Evolutionary conservation across 2,888 invertebrate species (phyloP).

Genomic region (Vandiemenella viatica): DNA sequence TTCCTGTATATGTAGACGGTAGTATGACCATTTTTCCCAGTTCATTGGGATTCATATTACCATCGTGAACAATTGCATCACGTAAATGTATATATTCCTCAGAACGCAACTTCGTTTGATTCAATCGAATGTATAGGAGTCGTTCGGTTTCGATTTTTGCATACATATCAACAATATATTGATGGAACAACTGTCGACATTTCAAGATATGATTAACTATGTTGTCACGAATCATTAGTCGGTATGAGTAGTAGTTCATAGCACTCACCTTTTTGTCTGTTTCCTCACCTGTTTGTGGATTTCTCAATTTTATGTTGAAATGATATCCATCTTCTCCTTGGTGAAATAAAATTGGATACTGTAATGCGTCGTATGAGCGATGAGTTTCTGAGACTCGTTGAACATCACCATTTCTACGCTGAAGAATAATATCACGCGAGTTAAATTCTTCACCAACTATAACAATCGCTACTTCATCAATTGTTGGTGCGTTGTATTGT

Average conservation of each 20-base stretch:
- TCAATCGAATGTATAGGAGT: slow-evolving; percentile 21
- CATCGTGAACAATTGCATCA: too few relatives aligned
- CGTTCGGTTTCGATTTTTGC: slow-evolving; percentile 24
- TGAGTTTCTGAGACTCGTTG: slow-evolving; percentile 23
- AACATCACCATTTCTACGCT: slow-evolving; percentile 19
- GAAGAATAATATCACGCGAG: slow-evolving; percentile 20
- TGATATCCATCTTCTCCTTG: slow-evolving; percentile 22
- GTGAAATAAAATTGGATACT: slow-evolving; percentile 26
- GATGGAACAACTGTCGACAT: slow-evolving; percentile 19
- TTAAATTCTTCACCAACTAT: slow-evolving; percentile 18
- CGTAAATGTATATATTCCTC: slow-evolving; percentile 6
- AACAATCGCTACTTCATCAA: slow-evolving; percentile 21
- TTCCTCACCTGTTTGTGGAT: slow-evolving; percentile 18
- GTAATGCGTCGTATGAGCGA: slow-evolving; percentile 24
- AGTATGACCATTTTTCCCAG: not conserved
- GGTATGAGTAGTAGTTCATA: slow-evolving; percentile 21
- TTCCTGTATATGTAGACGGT: slow-evolving; percentile 1
- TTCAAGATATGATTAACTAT: slow-evolving; percentile 16
- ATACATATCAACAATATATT: slow-evolving; percentile 22
- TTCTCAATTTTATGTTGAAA: slow-evolving; percentile 19
- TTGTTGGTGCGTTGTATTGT: slow-evolving; percentile 20
- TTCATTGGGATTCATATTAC: too few relatives aligned
- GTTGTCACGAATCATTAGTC: slow-evolving; percentile 18
- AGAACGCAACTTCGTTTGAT: slow-evolving; percentile 21
- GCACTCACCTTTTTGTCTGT: slow-evolving; percentile 14